Evolutionary conservation across 2,113 vertebrate species (phyloP).

Genomic region (Ochotona princeps): DNA sequence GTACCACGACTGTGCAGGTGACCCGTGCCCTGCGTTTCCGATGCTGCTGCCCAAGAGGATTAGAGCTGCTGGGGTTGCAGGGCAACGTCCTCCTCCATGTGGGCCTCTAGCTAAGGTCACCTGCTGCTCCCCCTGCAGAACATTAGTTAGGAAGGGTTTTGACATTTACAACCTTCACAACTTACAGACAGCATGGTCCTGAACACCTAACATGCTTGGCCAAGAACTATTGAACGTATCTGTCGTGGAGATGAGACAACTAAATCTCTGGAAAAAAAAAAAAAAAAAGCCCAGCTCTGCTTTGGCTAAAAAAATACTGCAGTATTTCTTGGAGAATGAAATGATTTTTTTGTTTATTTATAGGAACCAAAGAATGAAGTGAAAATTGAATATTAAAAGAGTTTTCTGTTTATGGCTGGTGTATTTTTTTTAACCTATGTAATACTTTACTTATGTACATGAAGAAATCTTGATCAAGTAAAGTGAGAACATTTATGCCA

Average conservation of each 20-base stretch:
- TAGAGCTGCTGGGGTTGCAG: background rate
- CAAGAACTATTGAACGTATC: background rate
- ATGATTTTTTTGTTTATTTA: slow-evolving; percentile 5
- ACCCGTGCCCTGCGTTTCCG: background rate
- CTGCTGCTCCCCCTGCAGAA: background rate
- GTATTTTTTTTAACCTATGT: background rate
- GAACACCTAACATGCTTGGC: background rate
- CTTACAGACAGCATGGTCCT: background rate
- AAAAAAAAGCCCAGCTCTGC: background rate
- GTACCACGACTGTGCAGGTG: background rate
- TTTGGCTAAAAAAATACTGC: background rate
- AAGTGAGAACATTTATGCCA: background rate
- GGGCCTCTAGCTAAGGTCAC: background rate
- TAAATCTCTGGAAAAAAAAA: background rate
- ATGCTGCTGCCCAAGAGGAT: background rate
- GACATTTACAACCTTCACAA: background rate
- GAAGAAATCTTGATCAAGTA: slow-evolving; percentile 16
- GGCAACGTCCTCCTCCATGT: background rate
- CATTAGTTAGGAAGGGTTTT: background rate
- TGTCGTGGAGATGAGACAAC: background rate
- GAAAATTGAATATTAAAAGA: slow-evolving; percentile 27
- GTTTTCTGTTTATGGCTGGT: background rate
- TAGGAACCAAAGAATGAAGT: background rate
- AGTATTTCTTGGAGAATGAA: slow-evolving; percentile 19
- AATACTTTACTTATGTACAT: background rate